A percentile compares a stretch with the other conserved stretches of the same genome.
These are phyloP conservation scores for Caenorhabditis sulstoni DNA, from an alignment of 2,888 invertebrate species.

Conservation along the genomic window DNA sequence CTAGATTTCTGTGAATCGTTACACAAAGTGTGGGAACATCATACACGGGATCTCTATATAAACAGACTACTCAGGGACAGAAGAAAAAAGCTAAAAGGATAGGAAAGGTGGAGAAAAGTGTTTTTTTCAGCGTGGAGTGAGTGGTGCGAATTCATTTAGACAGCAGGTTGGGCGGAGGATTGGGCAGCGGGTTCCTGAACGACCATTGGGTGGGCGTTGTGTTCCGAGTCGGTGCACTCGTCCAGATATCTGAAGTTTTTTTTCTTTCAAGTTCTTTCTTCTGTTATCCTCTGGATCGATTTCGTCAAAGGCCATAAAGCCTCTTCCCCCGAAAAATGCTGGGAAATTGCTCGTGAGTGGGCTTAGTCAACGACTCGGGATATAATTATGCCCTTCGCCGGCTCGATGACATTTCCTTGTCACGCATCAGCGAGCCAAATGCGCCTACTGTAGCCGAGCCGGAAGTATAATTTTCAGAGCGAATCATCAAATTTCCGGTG, in stretches of 20 bases:
- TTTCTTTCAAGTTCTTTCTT: not conserved
- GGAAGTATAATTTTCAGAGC: not conserved
- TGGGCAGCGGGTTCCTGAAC: constrained; percentile 14
- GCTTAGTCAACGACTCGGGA: too few relatives aligned
- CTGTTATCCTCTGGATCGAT: too few relatives aligned
- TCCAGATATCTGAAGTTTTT: constrained; percentile 47
- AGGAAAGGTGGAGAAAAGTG: not conserved
- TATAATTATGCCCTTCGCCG: too few relatives aligned
- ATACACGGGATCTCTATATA: not conserved
- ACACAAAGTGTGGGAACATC: not conserved
- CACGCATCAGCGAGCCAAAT: too few relatives aligned
- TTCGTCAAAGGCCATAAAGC: too few relatives aligned
- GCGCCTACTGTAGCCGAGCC: too few relatives aligned
- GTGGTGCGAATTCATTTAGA: not conserved
- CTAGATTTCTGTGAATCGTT: too few relatives aligned
- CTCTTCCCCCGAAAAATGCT: too few relatives aligned
- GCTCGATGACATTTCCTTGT: too few relatives aligned
- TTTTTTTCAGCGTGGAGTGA: too few relatives aligned
- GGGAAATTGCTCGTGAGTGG: too few relatives aligned
- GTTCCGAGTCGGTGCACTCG: constrained; percentile 45
- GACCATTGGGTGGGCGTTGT: too few relatives aligned
- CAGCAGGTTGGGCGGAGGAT: constrained; percentile 15
- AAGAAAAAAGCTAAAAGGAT: not conserved
- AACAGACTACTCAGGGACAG: not conserved
- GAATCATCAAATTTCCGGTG: not conserved